Base-by-base conservation (phyloP, 1,140 invertebrate species). In the Lutraria rhynchaena region DNA sequence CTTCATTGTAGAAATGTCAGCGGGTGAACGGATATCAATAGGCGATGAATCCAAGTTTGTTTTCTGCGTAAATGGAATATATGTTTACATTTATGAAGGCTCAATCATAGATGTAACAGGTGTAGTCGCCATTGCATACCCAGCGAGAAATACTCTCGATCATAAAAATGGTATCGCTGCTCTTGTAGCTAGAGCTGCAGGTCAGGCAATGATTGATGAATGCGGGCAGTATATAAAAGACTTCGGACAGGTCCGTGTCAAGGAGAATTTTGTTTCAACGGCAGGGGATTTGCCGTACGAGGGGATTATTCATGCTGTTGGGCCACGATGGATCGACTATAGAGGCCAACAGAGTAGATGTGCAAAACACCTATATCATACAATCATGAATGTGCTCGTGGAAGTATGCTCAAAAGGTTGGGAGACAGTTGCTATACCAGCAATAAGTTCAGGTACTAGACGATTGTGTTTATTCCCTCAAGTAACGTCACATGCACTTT, bases 371-470 rank as follows among this genome's bases (percentile, higher is more conserved):
- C 55, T 84, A 35, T 58, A 58, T 22, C 61, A 57, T 29, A 82
- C 78, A 24, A 77, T 81, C 29, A 13, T 69, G 19, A 71, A 73
- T 49, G 37, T 60, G 60, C 63, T 81, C 3, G 4, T 22, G 17
- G 71, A 53, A n/a, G 77, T 77, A 0, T 37, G 46, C 13, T 27
- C 69, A 35, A 9, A 17, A 0, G 17, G 37, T 0, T 44, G 60
- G 60, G 15, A n/a, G 7, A 55, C 44, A 0, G 55, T 76, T 33
- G 83, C 76, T 1, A 75, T 84, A 41, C 83, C 70, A 0, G n/a
- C 83, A n/a, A 69, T 84, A 3, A 76, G 77, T 61, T 84, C 83
- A 41, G 83, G 83, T 78, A n/a, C n/a, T n/a, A n/a, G n/a, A n/a
- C n/a, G n/a, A n/a, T n/a, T n/a, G n/a, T n/a, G n/a, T n/a, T n/a